A percentile compares a stretch with the other conserved stretches of the same genome.
phyloP scores from a whole-genome alignment of 2,888 invertebrate species.

The Drosophila greeni region DNA sequence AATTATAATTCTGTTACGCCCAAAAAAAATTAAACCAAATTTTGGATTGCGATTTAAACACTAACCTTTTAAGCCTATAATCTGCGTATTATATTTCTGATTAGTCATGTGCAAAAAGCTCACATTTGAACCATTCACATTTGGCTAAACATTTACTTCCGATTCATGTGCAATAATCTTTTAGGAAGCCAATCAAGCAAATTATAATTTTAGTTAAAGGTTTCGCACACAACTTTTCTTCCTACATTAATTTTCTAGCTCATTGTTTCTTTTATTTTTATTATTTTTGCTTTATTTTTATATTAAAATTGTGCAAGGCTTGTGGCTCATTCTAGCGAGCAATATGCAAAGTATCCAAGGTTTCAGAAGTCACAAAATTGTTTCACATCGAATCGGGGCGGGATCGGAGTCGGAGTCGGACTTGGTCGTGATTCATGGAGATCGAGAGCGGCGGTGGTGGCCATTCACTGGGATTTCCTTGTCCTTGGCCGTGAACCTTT shows the following conservation, averaged over 20 bases:
- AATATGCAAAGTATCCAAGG: constrained; percentile 61
- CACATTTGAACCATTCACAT: constrained; percentile 35
- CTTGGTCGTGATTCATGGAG: constrained; percentile 59
- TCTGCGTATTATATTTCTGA: constrained; percentile 6
- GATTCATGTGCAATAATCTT: constrained; percentile 32
- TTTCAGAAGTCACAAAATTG: constrained; percentile 72
- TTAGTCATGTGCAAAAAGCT: constrained; percentile 26
- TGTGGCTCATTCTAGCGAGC: constrained; percentile 58
- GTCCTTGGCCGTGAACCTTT: constrained; percentile 75
- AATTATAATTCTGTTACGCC: not conserved
- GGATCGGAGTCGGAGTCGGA: constrained; percentile 29
- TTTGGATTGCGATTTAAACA: not conserved
- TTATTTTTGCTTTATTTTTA: constrained; percentile 56
- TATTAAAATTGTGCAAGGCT: constrained; percentile 60
- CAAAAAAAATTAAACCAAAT: not conserved
- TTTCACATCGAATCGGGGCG: constrained; percentile 33
- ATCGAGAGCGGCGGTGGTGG: constrained; percentile 33
- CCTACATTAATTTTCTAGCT: constrained; percentile 45
- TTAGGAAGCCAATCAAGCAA: constrained; percentile 31
- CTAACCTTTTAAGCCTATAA: constrained; percentile 1
- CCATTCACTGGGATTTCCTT: constrained; percentile 74
- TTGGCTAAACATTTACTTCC: constrained; percentile 41
- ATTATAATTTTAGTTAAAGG: constrained; percentile 21
- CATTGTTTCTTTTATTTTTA: constrained; percentile 42
- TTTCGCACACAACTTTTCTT: constrained; percentile 57